Percentiles rank a stretch among this genome's conserved stretches.
Conservation (phyloP, 2,113 vertebrate species). For the Ictalurus furcatus region DNA sequence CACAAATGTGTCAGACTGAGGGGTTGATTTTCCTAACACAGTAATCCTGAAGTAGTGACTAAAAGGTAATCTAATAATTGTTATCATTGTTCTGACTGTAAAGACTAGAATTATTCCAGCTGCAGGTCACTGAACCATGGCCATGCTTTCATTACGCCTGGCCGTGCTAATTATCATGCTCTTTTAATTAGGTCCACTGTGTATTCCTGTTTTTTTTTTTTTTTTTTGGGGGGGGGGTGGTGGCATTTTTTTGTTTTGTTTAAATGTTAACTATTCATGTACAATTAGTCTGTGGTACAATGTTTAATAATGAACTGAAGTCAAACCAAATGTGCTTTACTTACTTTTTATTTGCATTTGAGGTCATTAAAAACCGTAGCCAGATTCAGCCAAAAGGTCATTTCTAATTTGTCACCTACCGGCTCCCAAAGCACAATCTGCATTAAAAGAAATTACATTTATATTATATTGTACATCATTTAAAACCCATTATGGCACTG, state of each 20-base stretch:
- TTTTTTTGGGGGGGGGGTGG: not conserved
- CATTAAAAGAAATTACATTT: not conserved
- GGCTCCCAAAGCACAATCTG: not conserved
- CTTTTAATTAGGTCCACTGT: constrained; percentile 5
- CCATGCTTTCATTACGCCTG: not conserved
- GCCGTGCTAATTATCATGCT: not conserved
- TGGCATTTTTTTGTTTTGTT: not conserved
- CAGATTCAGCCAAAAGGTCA: not conserved
- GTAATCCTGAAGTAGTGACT: not conserved
- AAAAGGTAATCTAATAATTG: constrained; percentile 11
- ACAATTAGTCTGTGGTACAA: not conserved
- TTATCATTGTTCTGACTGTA: not conserved
- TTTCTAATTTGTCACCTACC: not conserved
- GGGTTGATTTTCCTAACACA: not conserved
- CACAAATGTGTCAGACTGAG: not conserved
- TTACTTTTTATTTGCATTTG: not conserved
- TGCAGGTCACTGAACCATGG: constrained; percentile 9
- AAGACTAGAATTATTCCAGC: constrained; percentile 2
- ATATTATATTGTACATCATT: not conserved
- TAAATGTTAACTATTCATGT: not conserved
- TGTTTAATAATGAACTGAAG: not conserved
- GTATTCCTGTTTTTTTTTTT: not conserved
- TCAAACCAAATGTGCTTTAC: not conserved
- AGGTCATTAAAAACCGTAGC: not conserved
- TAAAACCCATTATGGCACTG: not conserved